Evolutionary conservation across 30 jellyfish, hydroid and myxozoan species (phyloP), one percentile per base, ranked within the genome.

Genomic region (Hydra vulgaris): DNA sequence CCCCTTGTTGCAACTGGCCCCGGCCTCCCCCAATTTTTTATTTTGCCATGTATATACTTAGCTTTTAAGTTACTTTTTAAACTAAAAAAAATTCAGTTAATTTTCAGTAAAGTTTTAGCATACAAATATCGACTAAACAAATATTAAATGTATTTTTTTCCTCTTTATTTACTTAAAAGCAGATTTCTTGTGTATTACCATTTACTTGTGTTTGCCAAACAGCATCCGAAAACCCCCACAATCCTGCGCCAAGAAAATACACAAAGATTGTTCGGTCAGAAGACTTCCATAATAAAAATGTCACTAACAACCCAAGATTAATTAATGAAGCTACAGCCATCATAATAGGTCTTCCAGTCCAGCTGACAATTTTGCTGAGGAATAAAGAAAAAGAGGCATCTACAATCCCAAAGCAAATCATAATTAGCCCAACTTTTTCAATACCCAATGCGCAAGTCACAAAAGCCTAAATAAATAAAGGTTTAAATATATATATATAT

Each of bases 121-220:
- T n/a, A n/a, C n/a, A n/a, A 21, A 61, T n/a, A n/a, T n/a, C n/a
- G n/a, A n/a, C n/a, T n/a, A n/a, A n/a, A n/a, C n/a, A n/a, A n/a
- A n/a, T n/a, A n/a, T n/a, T n/a, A n/a, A n/a, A n/a, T n/a, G n/a
- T n/a, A n/a, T n/a, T n/a, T n/a, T n/a, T n/a, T n/a, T n/a, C n/a
- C n/a, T n/a, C n/a, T n/a, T n/a, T n/a, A n/a, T n/a, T n/a, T n/a
- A n/a, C n/a, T n/a, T n/a, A n/a, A n/a, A n/a, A n/a, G n/a, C n/a
- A n/a, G n/a, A n/a, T 40, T 40, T 5, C 12, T 40, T 40, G 61
- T 40, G 61, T 40, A 40, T 3, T 40, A 90, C 97, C 97, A 82
- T 90, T 90, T 8, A 90, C 94, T 82, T 90, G 97, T 7, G 97
- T 90, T 86, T 90, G 97, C 97, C 97, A 90, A 21, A 90, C 84